phyloP scores from a whole-genome alignment of 1,140 invertebrate genomes.

The Aphaenogaster ashmeadi region DNA sequence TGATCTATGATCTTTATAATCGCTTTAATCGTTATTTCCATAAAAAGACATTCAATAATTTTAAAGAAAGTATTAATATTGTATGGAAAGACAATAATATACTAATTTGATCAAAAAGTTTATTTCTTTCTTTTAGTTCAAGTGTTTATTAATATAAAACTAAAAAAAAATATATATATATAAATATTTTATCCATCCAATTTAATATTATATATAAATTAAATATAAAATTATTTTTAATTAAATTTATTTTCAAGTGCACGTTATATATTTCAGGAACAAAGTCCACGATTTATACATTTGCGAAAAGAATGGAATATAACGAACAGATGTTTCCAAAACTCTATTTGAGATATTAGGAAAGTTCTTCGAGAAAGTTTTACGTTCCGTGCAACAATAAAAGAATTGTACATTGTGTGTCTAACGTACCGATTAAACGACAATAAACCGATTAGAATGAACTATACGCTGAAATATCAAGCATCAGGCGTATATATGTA shows the following conservation, averaged over 20 bases:
- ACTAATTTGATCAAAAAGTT: not conserved
- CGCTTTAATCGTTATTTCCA: not conserved
- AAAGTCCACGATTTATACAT: not conserved
- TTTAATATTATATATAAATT: not conserved
- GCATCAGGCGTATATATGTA: not conserved
- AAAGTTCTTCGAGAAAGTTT: not conserved
- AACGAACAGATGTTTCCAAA: not conserved
- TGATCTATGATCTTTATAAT: not conserved
- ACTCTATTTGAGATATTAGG: not conserved
- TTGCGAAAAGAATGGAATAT: not conserved
- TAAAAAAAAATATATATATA: no score
- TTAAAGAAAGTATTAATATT: not conserved
- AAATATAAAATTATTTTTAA: not conserved
- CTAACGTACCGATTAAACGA: not conserved
- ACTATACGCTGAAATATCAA: not conserved
- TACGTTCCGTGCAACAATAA: not conserved
- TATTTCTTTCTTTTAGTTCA: not conserved
- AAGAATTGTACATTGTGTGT: not conserved
- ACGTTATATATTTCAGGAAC: not conserved
- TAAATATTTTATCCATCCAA: not conserved
- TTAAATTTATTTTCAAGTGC: not conserved
- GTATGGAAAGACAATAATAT: not conserved
- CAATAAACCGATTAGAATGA: not conserved
- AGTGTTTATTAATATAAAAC: conserved; percentile 4
- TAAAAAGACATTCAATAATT: not conserved